Conservation (phyloP, 2,797 vertebrate genomes). For the Schizopygopsis pylzovi region DNA sequence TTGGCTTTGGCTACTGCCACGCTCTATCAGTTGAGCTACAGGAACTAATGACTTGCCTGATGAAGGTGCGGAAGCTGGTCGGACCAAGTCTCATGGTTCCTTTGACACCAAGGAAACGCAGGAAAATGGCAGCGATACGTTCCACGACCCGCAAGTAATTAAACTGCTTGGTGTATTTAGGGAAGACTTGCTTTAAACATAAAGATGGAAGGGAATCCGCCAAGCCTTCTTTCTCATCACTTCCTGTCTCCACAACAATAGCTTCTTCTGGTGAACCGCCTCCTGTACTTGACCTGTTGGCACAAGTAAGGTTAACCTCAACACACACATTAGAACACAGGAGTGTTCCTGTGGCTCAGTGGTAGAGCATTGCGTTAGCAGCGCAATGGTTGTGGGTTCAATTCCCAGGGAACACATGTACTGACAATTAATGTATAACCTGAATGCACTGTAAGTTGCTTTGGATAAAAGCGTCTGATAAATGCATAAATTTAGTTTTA, state of each 20-base stretch:
- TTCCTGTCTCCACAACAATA: slow-evolving; percentile 57
- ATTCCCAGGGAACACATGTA: too few species aligned
- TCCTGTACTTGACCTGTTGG: slow-evolving; percentile 35
- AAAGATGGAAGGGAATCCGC: slow-evolving; percentile 79
- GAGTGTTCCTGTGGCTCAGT: too few species aligned
- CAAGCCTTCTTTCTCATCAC: slow-evolving; percentile 42
- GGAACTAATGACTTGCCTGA: slow-evolving; percentile 76
- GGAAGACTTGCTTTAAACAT: slow-evolving; percentile 95
- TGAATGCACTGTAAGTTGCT: too few species aligned
- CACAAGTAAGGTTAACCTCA: slow-evolving; percentile 12
- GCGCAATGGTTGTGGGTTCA: too few species aligned
- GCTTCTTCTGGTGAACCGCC: slow-evolving; percentile 65
- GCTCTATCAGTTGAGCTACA: neutral
- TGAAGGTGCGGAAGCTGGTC: slow-evolving; percentile 92
- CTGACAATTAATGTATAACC: too few species aligned
- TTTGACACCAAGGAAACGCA: slow-evolving; percentile 94
- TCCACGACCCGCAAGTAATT: slow-evolving; percentile 89
- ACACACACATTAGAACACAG: neutral
- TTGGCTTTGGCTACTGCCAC: neutral
- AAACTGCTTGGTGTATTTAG: slow-evolving; percentile 94
- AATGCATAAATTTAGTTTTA: too few species aligned
- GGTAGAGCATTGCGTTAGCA: too few species aligned
- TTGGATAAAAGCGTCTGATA: too few species aligned
- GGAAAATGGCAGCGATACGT: slow-evolving; percentile 87
- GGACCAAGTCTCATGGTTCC: slow-evolving; percentile 92